phyloP scores from a whole-genome alignment of 2,888 invertebrate species.

The Tanytarsus gracilentus region DNA sequence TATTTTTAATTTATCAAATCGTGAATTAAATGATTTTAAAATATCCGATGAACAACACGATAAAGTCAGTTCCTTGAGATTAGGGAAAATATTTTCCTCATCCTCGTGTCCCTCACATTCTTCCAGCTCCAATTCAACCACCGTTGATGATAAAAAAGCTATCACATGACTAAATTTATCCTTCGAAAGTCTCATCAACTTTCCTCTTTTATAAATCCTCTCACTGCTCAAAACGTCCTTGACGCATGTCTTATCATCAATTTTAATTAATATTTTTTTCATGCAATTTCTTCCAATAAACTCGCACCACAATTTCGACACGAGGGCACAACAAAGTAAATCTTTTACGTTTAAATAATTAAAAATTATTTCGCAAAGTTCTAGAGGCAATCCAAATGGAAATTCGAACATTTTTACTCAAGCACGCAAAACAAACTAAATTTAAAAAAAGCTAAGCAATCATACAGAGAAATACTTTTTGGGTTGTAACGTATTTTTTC shows the following conservation, averaged over 20 bases:
- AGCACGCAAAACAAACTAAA: not conserved
- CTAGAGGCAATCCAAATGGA: not conserved
- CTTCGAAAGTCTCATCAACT: not conserved
- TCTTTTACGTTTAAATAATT: not conserved
- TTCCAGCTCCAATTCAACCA: not conserved
- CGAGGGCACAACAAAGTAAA: not conserved
- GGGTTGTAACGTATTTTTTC: not conserved
- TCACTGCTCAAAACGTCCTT: not conserved
- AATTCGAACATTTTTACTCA: not conserved
- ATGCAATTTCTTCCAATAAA: not conserved
- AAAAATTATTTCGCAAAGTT: slow-evolving; percentile 3
- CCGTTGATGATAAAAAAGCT: not conserved
- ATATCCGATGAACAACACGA: not conserved
- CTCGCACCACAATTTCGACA: not conserved
- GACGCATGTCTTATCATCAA: too few species aligned
- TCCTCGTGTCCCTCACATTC: not conserved
- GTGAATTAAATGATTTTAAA: not conserved
- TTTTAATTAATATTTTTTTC: not conserved
- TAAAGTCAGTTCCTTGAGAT: not conserved
- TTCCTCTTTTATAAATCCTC: not conserved
- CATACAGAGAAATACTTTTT: not conserved
- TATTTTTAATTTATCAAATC: not conserved
- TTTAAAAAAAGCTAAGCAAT: not conserved
- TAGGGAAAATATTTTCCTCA: not conserved
- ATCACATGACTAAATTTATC: not conserved